Percentiles rank a stretch among this genome's conserved stretches.
phyloP scores from a whole-genome alignment of 2,888 invertebrate genomes.

The Zhuqinia jingwanae region DNA sequence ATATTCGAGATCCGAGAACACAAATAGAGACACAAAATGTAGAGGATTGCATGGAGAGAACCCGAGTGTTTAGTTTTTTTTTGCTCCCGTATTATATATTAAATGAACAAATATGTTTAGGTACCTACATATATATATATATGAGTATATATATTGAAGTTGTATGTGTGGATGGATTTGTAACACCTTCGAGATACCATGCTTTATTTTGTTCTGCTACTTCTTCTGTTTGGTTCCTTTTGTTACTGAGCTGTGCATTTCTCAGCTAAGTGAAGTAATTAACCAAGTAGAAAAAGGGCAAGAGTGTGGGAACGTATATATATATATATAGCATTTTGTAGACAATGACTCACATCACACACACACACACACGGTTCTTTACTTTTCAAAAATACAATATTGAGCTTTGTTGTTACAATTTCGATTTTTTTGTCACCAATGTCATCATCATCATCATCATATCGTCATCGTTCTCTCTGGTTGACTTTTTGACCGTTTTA shows the following conservation, averaged over 20 bases:
- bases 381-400: slow-evolving; percentile 52
- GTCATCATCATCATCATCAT: slow-evolving; percentile 6
- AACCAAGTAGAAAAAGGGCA: slow-evolving; percentile 18
- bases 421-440: slow-evolving; percentile 39
- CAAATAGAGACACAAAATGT: background rate
- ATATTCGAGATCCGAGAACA: slow-evolving; percentile 12
- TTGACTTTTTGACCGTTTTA: slow-evolving; percentile 2
- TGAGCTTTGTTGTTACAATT: slow-evolving; percentile 61
- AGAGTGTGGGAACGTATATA: slow-evolving; percentile 24
- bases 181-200: slow-evolving; percentile 64
- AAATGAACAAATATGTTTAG: no score
- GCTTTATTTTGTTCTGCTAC: no score
- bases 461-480: background rate
- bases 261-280: background rate
- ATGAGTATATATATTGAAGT: background rate
- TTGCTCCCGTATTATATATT: no score
- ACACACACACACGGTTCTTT: slow-evolving; percentile 6
- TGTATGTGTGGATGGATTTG: slow-evolving; percentile 63
- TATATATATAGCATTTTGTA: background rate
- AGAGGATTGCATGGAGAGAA: background rate
- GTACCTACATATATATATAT: no score
- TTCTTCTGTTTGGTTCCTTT: background rate
- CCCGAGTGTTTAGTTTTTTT: background rate
- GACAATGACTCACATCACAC: slow-evolving; percentile 59
- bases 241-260: no score